These are phyloP conservation scores for Numida meleagris DNA, from an alignment of 2,113 vertebrate genomes.

Conservation along the genomic window DNA sequence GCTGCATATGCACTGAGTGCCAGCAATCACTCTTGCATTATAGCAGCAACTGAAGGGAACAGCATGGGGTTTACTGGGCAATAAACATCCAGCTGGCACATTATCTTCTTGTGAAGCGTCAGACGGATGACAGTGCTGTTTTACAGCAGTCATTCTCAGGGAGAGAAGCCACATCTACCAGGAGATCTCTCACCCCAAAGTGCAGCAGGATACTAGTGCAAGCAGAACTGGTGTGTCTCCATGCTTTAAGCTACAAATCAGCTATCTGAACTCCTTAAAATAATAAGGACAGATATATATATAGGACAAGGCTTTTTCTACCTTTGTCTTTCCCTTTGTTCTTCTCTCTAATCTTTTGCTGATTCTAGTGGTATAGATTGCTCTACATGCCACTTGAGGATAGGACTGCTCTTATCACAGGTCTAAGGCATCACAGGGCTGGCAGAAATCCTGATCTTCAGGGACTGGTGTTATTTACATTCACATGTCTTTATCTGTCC, in stretches of 20 bases:
- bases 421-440: background rate
- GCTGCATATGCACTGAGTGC: background rate
- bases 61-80: conserved; percentile 8
- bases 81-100: background rate
- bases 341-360: background rate
- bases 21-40: background rate
- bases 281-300: background rate
- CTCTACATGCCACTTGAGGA: background rate
- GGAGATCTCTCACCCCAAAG: background rate
- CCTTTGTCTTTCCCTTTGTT: background rate
- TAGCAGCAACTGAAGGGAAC: background rate
- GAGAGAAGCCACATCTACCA: background rate
- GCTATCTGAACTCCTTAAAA: background rate
- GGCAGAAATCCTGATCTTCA: background rate
- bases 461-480: background rate
- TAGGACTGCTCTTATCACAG: background rate
- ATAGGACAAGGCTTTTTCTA: background rate
- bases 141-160: background rate
- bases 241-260: background rate
- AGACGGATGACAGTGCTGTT: background rate
- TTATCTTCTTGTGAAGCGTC: background rate
- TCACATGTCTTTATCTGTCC: background rate
- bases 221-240: background rate
- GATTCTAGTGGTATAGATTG: background rate
- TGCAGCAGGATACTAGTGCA: background rate